Evolutionary conservation across 2,113 vertebrate genomes (phyloP), one percentile per base, ranked within the genome.

Genomic region (Pachypanchax playfairii): DNA sequence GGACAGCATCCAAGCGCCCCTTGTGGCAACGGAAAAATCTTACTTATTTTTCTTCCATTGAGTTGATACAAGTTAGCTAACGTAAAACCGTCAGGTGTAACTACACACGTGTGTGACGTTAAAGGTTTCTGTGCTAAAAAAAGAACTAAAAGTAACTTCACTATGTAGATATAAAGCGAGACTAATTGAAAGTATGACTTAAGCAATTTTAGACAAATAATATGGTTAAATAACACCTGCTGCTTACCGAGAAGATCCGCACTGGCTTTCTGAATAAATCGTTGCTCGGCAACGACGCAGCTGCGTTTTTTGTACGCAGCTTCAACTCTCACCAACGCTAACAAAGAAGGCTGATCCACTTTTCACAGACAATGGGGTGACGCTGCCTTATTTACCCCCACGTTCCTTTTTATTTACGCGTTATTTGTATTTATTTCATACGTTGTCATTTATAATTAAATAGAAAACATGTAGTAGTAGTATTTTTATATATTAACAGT

Each of bases 261-360:
- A 5, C 28, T 64, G 2, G 26, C 46, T 66, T 12, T 41, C 22
- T 42, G 9, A 33, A 58, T 42, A 4, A 21, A n/a, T n/a, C n/a
- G 87, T 90, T 85, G 75, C 90, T 57, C 15, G 20, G 87, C 75
- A 90, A 88, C 88, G 28, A 35, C 17, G 57, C 42, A 44, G 41
- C 44, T 41, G 63, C 11, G 47, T 47, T 54, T 25, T 21, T 46
- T 7, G 11, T 18, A 67, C 74, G 88, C 85, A 87, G 58, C 57
- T 8, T 0, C 20, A 20, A 74, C 55, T 53, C 68, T 20, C 59
- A 35, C 11, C 58, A 81, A 73, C 59, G 41, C 44, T 10, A 14
- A 3, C 1, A 10, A 17, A 1, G 13, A 2, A 54, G 84, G 31
- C 65, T 28, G 84, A 18, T 62, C 83, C 79, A 90, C n/a, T 25